Conservation (phyloP, 2,797 vertebrate genomes). For the Megaceryle alcyon region DNA sequence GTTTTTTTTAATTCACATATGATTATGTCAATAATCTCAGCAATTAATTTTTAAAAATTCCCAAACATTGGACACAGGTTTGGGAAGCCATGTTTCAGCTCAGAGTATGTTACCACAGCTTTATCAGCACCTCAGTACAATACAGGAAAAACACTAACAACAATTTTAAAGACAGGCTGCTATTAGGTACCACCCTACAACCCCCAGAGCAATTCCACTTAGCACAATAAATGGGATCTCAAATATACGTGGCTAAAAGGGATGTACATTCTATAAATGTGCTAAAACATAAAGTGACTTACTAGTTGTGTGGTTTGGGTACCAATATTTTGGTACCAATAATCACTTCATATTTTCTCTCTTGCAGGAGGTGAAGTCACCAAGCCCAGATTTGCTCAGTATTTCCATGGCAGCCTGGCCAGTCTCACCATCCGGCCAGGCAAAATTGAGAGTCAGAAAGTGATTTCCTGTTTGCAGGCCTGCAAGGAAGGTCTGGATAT, state of each 20-base stretch:
- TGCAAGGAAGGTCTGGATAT: constrained; percentile 98
- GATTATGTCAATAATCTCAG: background rate
- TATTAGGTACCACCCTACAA: background rate
- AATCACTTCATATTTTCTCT: background rate
- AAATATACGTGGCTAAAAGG: background rate
- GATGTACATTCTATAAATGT: background rate
- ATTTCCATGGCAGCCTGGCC: constrained; percentile 95
- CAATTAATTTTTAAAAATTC: background rate
- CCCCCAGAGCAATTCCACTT: background rate
- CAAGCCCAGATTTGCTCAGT: constrained; percentile 93
- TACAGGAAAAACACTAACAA: background rate
- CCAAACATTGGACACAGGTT: background rate
- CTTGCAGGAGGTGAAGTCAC: constrained; percentile 90
- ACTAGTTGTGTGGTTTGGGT: background rate
- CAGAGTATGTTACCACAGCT: background rate
- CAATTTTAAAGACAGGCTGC: background rate
- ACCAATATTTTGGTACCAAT: background rate
- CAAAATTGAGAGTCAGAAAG: constrained; percentile 95
- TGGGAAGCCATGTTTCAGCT: background rate
- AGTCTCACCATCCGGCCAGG: constrained; percentile 93
- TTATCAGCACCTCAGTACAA: background rate
- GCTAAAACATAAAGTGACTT: background rate
- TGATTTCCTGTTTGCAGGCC: constrained; percentile 96
- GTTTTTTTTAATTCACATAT: background rate
- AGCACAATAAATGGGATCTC: background rate